Conservation (phyloP, 2,797 vertebrate species). For the Notolabrus celidotus region DNA sequence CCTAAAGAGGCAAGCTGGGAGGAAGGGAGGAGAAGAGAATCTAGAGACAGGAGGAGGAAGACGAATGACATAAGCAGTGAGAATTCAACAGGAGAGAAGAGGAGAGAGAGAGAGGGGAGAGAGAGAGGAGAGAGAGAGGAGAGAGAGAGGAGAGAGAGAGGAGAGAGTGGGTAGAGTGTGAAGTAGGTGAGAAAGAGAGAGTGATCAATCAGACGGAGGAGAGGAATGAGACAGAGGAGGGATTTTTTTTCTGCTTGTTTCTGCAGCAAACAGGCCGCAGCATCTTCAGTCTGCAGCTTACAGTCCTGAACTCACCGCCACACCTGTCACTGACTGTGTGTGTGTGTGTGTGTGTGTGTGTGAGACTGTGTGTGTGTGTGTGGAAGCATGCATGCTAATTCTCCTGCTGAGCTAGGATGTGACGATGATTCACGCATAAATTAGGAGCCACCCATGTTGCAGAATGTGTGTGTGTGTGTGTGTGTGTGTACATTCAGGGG, state of each 20-base stretch:
- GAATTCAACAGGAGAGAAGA: no score
- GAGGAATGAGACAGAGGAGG: background rate
- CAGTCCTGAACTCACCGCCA: slow-evolving; percentile 20
- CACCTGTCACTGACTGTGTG: slow-evolving; percentile 18
- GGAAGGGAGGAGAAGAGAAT: background rate
- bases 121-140: background rate
- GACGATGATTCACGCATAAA: slow-evolving; percentile 23
- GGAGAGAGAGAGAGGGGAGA: background rate
- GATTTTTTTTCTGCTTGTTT: background rate
- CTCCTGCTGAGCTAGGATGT: slow-evolving; percentile 7
- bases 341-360: background rate
- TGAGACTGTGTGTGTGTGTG: background rate
- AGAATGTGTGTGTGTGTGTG: background rate
- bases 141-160: no score
- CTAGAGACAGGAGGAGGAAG: no score
- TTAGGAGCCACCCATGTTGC: background rate
- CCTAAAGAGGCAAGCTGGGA: no score
- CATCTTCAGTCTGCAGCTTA: slow-evolving; percentile 19
- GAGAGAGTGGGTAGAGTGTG: background rate
- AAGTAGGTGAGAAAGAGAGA: background rate
- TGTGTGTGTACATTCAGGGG: slow-evolving; percentile 10
- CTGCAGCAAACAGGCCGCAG: slow-evolving; percentile 17
- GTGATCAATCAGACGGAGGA: background rate
- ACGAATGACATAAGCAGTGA: background rate
- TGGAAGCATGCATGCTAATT: slow-evolving; percentile 23